Evolutionary conservation across 2,797 vertebrate species (phyloP), one percentile per base, ranked within the genome.

Genomic region (Mareca penelope): DNA sequence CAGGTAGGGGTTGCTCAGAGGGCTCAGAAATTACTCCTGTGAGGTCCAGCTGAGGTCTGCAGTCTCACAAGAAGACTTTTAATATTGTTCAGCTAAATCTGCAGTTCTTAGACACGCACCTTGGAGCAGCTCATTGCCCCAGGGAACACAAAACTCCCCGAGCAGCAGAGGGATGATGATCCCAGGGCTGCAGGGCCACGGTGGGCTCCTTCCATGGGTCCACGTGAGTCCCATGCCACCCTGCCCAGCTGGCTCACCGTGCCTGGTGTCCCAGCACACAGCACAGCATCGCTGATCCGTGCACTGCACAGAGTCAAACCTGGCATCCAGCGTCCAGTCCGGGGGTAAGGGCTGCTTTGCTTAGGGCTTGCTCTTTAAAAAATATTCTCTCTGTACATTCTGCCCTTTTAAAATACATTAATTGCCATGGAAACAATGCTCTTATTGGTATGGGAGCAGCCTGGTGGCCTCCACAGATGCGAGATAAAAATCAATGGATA

Each of bases 391-490:
- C 64, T 83, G 69, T 80, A 83, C 63, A 56, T 95, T 94, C 70
- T 75, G 59, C 73, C 88, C 81, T 89, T 95, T 92, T 73, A 1
- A 94, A 96, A 82, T 84, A 81, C 86, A 95, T 94, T 94, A 94
- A 92, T 93, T 94, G 78, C 81, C 83, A 95, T 93, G 91, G 84
- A 94, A 94, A 95, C 94, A 56, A 93, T 84, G 80, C 22, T 92
- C 44, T 67, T 42, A 70, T 24, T 90, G 88, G 92, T 71, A 82
- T 67, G 80, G 85, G 78, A 92, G 85, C 85, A 86, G 71, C 78
- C 89, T 86, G 65, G 91, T 93, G 88, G 88, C 88, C 85, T 91
- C 71, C 50, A 80, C 60, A 87, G 75, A 89, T n/a, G 50, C 57
- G 61, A 93, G 71, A 67, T 78, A 94, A 96, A 96, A 96, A 95